Evolutionary conservation across 2,797 vertebrate species (phyloP).

Genomic region (Atherinosoma microstoma): DNA sequence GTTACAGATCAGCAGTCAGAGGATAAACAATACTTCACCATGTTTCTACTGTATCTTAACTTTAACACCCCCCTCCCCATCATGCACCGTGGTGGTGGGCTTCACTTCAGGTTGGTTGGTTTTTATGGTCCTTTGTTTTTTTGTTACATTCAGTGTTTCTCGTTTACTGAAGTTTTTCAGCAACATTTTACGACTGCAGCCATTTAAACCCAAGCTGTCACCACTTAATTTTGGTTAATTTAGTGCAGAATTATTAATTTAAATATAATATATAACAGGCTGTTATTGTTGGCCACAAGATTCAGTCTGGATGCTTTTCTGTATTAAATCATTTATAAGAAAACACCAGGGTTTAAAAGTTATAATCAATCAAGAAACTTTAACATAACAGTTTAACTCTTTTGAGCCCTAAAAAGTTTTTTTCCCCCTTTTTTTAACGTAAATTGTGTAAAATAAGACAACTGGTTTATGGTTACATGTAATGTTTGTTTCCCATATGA

Average conservation of each 20-base stretch:
- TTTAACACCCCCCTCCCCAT: constrained; percentile 29
- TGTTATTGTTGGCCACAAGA: neutral
- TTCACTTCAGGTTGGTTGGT: constrained; percentile 40
- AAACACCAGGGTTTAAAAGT: neutral
- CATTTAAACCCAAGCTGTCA: constrained; percentile 1
- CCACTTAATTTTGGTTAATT: neutral
- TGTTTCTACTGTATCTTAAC: constrained; percentile 33
- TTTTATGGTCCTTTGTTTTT: constrained; percentile 74
- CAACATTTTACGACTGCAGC: constrained; percentile 20
- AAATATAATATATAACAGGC: neutral
- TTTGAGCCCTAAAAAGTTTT: too few species aligned
- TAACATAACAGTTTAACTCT: neutral
- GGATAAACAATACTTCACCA: constrained; percentile 1
- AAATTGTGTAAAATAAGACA: too few species aligned
- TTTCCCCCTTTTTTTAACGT: too few species aligned
- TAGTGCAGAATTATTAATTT: neutral
- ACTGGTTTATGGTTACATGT: too few species aligned
- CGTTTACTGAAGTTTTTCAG: constrained; percentile 25
- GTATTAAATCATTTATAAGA: neutral
- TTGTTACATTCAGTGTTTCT: constrained; percentile 51
- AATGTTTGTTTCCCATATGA: too few species aligned
- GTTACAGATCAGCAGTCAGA: constrained; percentile 29
- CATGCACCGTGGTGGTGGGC: constrained; percentile 19
- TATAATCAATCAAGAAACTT: neutral
- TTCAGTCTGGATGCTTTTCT: neutral